Percentiles rank a stretch among this genome's conserved stretches.
Conservation (phyloP, 2,888 invertebrate species). For the Seira ritae region DNA sequence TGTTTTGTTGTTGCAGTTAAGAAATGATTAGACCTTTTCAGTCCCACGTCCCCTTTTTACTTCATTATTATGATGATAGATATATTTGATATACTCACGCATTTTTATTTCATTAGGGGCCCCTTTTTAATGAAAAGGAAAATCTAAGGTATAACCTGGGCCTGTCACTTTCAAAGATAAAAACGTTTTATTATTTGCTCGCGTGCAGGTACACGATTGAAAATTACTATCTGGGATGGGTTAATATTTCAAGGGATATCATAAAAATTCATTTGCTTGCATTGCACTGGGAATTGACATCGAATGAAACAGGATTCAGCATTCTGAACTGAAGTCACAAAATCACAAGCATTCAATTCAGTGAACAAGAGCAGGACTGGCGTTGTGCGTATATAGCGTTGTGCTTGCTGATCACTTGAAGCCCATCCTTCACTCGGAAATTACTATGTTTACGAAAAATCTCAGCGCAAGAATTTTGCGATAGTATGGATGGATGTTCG, state of each 20-base stretch:
- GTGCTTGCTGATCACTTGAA: too few relatives aligned
- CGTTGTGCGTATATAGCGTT: too few relatives aligned
- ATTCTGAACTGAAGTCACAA: slow-evolving; percentile 4
- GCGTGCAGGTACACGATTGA: slow-evolving; percentile 1
- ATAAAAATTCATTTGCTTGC: too few relatives aligned
- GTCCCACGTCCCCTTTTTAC: slow-evolving; percentile 22
- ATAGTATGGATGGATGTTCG: too few relatives aligned
- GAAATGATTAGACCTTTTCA: slow-evolving; percentile 32
- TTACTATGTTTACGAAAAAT: slow-evolving; percentile 7
- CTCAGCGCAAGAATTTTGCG: slow-evolving; percentile 17
- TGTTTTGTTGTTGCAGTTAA: slow-evolving; percentile 25
- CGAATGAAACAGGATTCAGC: not conserved
- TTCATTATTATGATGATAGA: slow-evolving; percentile 16
- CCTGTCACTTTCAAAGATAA: slow-evolving; percentile 3
- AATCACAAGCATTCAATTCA: not conserved
- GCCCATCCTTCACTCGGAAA: slow-evolving; percentile 33
- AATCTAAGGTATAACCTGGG: slow-evolving; percentile 31
- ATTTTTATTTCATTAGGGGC: slow-evolving; percentile 41
- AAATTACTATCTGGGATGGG: not conserved
- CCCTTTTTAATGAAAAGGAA: slow-evolving; percentile 50
- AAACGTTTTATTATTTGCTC: not conserved
- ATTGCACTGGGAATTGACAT: slow-evolving; percentile 2
- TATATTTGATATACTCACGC: slow-evolving; percentile 27
- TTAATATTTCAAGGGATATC: not conserved
- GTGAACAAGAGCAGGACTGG: too few relatives aligned